These are phyloP conservation scores for Psephotus haematonotus DNA, from an alignment of 2,113 vertebrate species.

Conservation along the genomic window DNA sequence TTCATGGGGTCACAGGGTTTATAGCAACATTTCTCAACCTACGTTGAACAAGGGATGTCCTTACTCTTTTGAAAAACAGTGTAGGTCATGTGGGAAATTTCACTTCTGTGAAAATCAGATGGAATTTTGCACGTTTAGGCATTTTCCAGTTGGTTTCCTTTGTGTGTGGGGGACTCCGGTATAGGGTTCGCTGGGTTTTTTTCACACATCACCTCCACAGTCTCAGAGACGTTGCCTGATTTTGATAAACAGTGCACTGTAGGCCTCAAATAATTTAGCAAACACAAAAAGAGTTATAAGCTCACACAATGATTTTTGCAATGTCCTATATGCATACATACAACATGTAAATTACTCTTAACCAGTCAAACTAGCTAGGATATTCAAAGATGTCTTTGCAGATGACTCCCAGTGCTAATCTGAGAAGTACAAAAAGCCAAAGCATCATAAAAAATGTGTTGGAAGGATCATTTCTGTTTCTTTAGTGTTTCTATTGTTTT, in stretches of 20 bases:
- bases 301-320: background rate
- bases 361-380: background rate
- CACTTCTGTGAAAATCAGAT: background rate
- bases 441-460: background rate
- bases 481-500: background rate
- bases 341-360: background rate
- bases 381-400: background rate
- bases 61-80: background rate
- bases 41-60: background rate
- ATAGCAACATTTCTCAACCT: background rate
- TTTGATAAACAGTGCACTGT: background rate
- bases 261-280: background rate
- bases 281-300: background rate
- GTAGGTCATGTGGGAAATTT: background rate
- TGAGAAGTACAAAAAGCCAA: background rate
- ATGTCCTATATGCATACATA: background rate
- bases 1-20: background rate
- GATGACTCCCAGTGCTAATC: background rate
- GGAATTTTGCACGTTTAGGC: background rate
- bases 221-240: background rate
- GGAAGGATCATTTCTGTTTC: background rate
- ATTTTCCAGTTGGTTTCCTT: background rate
- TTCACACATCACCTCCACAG: background rate
- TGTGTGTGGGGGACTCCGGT: background rate
- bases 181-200: accelerated